Evolutionary conservation across 2,888 invertebrate genomes (phyloP).

Genomic region (Yponomeuta evonymella): DNA sequence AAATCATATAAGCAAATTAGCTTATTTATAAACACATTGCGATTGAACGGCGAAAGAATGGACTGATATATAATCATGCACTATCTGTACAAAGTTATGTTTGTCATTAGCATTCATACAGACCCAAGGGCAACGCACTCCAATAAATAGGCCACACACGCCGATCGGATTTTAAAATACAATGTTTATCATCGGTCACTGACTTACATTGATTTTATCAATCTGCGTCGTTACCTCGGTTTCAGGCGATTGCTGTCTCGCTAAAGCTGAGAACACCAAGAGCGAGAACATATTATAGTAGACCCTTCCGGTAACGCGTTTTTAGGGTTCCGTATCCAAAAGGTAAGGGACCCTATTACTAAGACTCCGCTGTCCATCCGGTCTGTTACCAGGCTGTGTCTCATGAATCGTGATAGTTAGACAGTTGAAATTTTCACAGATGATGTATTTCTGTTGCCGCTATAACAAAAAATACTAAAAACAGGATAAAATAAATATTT

Average conservation of each 20-base stretch:
- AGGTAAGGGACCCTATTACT: too few species aligned
- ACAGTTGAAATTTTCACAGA: too few species aligned
- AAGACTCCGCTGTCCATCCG: too few species aligned
- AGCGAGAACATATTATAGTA: too few species aligned
- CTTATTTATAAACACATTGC: not conserved
- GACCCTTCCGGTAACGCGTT: too few species aligned
- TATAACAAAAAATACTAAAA: too few species aligned
- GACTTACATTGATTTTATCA: conserved; percentile 1
- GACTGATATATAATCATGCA: not conserved
- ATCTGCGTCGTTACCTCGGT: not conserved
- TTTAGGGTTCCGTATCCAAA: too few species aligned
- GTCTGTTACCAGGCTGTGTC: too few species aligned
- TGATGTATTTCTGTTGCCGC: too few species aligned
- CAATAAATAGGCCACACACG: not conserved
- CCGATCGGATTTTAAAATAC: not conserved
- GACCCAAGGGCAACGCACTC: not conserved
- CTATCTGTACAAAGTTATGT: not conserved
- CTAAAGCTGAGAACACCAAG: not conserved
- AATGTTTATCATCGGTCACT: not conserved
- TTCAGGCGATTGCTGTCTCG: not conserved
- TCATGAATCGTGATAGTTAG: too few species aligned
- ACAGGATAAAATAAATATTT: too few species aligned
- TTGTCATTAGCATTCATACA: not conserved
- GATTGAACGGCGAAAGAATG: not conserved
- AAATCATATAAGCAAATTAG: not conserved